These are phyloP conservation scores for Chrosomus eos DNA, from an alignment of 2,797 vertebrate genomes.

Conservation along the genomic window DNA sequence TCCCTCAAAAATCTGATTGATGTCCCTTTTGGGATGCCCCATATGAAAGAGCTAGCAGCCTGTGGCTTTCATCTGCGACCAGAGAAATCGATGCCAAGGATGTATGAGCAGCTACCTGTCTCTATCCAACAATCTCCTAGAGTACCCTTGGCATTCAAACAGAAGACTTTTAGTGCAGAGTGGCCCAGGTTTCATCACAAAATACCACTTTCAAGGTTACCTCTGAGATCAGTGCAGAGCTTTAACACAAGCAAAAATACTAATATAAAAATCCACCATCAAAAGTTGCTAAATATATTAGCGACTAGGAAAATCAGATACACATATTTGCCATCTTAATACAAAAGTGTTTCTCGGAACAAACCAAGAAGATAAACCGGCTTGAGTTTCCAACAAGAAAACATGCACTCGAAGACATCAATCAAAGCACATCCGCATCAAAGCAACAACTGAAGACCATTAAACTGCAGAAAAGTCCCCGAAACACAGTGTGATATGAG, in stretches of 20 bases:
- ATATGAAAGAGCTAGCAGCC: constrained; percentile 75
- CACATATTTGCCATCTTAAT: constrained; percentile 48
- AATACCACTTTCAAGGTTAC: constrained; percentile 39
- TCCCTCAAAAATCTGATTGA: constrained; percentile 76
- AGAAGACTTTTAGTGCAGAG: constrained; percentile 2
- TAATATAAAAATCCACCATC: neutral
- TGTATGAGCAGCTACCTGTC: constrained; percentile 70
- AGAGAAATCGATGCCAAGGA: constrained; percentile 76
- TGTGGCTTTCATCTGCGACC: constrained; percentile 77
- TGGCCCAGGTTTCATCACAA: constrained; percentile 29
- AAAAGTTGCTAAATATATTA: neutral
- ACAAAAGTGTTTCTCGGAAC: constrained; percentile 31
- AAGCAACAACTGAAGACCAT: constrained; percentile 14
- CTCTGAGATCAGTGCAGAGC: neutral
- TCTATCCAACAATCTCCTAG: constrained; percentile 50
- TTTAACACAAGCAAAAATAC: neutral
- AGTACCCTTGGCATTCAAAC: constrained; percentile 39
- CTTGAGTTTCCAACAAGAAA: neutral
- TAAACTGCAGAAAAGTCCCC: neutral
- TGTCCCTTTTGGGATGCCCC: constrained; percentile 78
- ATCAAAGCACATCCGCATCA: neutral
- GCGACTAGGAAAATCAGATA: constrained; percentile 48
- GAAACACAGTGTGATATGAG: neutral
- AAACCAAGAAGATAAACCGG: constrained; percentile 3
- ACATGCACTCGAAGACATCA: neutral